Evolutionary conservation across 2,797 vertebrate genomes (phyloP), one percentile per base, ranked within the genome.

Genomic region (Gobio occitaniae): DNA sequence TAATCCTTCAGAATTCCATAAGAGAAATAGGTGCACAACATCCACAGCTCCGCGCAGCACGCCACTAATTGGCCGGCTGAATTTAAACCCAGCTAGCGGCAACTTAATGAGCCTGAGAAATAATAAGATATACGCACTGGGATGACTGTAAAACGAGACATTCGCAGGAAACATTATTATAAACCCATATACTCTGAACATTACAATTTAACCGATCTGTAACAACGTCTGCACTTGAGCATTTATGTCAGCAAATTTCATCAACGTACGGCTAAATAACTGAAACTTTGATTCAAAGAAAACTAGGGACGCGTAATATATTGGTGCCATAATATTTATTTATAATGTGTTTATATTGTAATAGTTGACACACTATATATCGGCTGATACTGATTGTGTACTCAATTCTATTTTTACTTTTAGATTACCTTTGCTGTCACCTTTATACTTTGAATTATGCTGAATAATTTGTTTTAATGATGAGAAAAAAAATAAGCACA

Each of bases 41-140:
- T 93, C 92, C 90, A 92, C 92, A 87, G 93, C 92, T 93, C 93
- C 89, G 93, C 93, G 92, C 95, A 94, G 94, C 93, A 90, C 91
- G 92, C 90, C 89, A 90, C 92, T 96, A 96, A 96, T 95, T 95
- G 94, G 94, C 91, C 86, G 89, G 90, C 87, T 92, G 92, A 91
- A 93, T 94, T 95, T 94, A 94, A 95, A 93, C 92, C 93, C 91
- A 91, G 94, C 95, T 94, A 94, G 93, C 91, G 93, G 93, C 92
- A 93, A 92, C 91, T 91, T 94, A 95, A 95, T 95, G 93, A 95
- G 92, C 90, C 92, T 93, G 88, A 87, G 91, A 92, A 92, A 92
- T 90, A 38, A 92, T 92, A 91, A 88, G 90, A 85, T 87, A 90
- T 44, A 92, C 90, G 91, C 91, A 90, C 92, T 90, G 90, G 90